Evolutionary conservation across 2,113 vertebrate species (phyloP).

Genomic region (Sinocyclocheilus anshuiensis): DNA sequence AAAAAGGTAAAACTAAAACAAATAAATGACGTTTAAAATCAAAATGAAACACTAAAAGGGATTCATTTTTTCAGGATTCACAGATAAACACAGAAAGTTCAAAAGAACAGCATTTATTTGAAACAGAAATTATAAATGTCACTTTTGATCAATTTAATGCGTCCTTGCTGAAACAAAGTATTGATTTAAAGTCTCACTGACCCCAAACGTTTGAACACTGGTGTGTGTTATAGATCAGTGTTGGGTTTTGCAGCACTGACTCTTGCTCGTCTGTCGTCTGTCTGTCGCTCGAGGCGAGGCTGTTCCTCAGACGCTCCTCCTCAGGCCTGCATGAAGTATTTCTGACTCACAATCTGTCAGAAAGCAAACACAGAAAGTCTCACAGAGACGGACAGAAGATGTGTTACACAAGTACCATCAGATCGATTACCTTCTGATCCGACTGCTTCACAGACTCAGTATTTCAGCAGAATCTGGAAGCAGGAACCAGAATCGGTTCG

Average conservation of each 20-base stretch:
- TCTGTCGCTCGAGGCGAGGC: too few relatives aligned
- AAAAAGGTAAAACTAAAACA: too few relatives aligned
- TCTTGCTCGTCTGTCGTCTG: not conserved
- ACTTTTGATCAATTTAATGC: too few relatives aligned
- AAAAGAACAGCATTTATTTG: not conserved
- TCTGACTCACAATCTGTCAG: constrained; percentile 50
- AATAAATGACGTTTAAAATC: not conserved
- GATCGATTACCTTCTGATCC: not conserved
- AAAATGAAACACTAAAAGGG: not conserved
- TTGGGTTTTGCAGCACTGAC: not conserved
- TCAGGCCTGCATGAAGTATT: constrained; percentile 32
- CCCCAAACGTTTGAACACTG: not conserved
- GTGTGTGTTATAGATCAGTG: not conserved
- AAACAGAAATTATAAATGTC: too few relatives aligned
- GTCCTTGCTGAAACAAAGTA: not conserved
- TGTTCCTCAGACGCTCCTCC: not conserved
- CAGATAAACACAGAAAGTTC: not conserved
- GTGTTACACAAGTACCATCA: too few relatives aligned
- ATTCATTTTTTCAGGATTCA: not conserved
- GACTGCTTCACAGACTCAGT: too few relatives aligned
- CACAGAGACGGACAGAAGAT: too few relatives aligned
- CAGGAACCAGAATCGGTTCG: too few relatives aligned
- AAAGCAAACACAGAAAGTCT: constrained; percentile 32
- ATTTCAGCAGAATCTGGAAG: not conserved
- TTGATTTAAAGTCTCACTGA: not conserved